Percentiles rank a stretch among this genome's conserved stretches.
These are phyloP conservation scores for Diabrotica virgifera DNA, from an alignment of 1,140 invertebrate genomes.

Conservation along the genomic window DNA sequence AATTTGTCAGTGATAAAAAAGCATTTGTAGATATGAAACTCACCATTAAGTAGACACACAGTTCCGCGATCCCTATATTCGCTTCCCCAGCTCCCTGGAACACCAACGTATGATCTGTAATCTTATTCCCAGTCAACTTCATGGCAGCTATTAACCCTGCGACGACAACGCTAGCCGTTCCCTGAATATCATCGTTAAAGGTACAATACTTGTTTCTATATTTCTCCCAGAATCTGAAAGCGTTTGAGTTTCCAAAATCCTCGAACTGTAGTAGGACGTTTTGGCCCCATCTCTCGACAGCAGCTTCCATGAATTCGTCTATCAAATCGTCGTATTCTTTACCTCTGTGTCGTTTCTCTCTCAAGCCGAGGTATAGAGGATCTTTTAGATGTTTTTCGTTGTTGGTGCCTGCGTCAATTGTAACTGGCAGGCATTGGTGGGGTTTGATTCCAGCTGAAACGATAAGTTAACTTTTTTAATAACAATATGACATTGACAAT, in stretches of 20 bases:
- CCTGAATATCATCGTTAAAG: conserved; percentile 97
- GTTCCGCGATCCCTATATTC: conserved; percentile 74
- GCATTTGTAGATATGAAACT: conserved; percentile 36
- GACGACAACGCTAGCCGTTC: conserved; percentile 85
- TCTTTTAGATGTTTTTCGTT: conserved; percentile 82
- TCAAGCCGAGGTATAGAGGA: conserved; percentile 88
- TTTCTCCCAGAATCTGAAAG: conserved; percentile 79
- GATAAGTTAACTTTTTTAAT: not conserved
- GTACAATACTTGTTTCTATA: conserved; percentile 86
- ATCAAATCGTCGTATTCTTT: conserved; percentile 87
- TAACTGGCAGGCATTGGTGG: conserved; percentile 87
- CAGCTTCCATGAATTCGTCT: conserved; percentile 96
- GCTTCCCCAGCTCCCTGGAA: conserved; percentile 89
- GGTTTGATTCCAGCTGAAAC: conserved; percentile 82
- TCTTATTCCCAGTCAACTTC: conserved; percentile 68
- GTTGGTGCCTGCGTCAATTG: conserved; percentile 91
- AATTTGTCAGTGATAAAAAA: too few relatives aligned
- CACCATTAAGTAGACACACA: conserved; percentile 85
- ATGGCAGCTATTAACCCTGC: conserved; percentile 85
- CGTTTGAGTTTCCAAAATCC: conserved; percentile 91
- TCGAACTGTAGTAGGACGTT: conserved; percentile 88
- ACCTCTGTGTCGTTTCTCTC: conserved; percentile 77
- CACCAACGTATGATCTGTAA: conserved; percentile 79
- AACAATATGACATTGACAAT: too few relatives aligned
- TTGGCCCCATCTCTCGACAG: conserved; percentile 79